Conservation (phyloP, 2,113 vertebrate species). For the Saccopteryx bilineata region DNA sequence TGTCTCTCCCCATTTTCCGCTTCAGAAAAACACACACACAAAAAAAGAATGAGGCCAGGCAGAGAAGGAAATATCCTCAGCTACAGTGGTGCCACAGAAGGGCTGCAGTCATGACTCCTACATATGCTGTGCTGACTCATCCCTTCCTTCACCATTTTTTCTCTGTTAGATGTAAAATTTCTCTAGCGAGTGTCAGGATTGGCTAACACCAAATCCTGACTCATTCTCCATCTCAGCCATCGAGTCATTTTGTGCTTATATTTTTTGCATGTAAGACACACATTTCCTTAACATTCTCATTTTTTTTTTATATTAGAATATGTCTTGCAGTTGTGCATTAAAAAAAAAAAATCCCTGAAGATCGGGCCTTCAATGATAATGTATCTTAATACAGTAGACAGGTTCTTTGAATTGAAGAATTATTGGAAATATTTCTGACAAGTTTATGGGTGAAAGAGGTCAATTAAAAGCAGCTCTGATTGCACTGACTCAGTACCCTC, state of each 20-base stretch:
- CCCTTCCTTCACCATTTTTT: neutral
- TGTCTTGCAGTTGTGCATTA: neutral
- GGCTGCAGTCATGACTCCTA: neutral
- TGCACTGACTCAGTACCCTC: neutral
- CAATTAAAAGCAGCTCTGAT: neutral
- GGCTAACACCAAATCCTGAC: neutral
- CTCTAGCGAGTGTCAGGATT: neutral
- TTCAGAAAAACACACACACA: no score
- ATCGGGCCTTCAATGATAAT: neutral
- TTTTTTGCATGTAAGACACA: neutral
- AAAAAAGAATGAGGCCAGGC: neutral
- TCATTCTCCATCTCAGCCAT: neutral
- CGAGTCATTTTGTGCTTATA: neutral
- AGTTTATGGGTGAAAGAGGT: neutral
- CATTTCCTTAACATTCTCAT: neutral
- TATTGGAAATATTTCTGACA: neutral
- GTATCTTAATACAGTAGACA: neutral
- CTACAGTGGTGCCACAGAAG: rapidly evolving
- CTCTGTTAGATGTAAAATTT: neutral
- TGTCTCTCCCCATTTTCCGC: no score
- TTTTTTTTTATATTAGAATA: neutral
- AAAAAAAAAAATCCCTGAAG: neutral
- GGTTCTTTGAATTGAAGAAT: neutral
- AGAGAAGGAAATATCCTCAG: neutral
- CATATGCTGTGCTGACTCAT: neutral